Evolutionary conservation across 2,888 invertebrate species (phyloP).

Genomic region (Dioctria rufipes): DNA sequence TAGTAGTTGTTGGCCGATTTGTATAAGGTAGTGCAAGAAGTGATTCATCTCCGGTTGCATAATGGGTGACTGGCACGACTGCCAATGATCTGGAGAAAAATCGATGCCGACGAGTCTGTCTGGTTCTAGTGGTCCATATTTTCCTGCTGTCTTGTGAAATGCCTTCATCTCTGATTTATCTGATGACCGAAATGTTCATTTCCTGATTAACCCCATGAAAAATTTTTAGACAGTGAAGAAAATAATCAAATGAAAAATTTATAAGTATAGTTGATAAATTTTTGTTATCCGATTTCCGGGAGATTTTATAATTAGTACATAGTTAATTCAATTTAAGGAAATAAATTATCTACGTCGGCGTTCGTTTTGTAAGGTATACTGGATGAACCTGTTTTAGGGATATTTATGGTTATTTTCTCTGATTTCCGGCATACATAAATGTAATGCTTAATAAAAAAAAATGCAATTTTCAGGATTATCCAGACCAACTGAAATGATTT

Average conservation of each 20-base stretch:
- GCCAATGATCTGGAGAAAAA: background rate
- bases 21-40: background rate
- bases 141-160: background rate
- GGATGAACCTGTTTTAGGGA: conserved; percentile 12
- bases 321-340: conserved; percentile 2
- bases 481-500: too few relatives aligned
- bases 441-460: too few relatives aligned
- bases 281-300: background rate
- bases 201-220: conserved; percentile 2
- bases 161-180: background rate
- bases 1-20: conserved; percentile 27
- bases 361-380: background rate
- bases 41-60: conserved; percentile 43
- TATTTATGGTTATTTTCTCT: background rate
- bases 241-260: background rate
- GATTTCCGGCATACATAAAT: too few relatives aligned
- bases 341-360: background rate
- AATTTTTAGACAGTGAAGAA: background rate
- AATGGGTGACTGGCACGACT: background rate
- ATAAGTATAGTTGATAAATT: conserved; percentile 9
- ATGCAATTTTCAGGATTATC: too few relatives aligned
- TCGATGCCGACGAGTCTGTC: conserved; percentile 25
- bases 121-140: conserved; percentile 41
- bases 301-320: conserved; percentile 11
- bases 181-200: background rate